A percentile compares a stretch with the other conserved stretches of the same genome.
Conservation (phyloP, 2,888 invertebrate genomes). For the Phlogophora meticulosa region DNA sequence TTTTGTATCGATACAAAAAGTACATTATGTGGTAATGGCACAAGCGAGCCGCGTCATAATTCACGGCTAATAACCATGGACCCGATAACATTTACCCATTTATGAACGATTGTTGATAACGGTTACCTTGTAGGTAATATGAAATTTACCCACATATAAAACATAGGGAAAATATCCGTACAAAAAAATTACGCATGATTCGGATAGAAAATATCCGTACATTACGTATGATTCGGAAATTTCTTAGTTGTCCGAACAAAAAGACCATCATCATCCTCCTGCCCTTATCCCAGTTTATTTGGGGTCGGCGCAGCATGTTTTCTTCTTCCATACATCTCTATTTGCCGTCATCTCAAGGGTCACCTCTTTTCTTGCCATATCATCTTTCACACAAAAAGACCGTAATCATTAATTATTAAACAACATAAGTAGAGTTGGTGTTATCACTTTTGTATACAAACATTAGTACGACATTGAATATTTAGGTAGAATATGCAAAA, state of each 20-base stretch:
- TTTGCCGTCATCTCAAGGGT: too few species aligned
- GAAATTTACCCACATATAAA: not conserved
- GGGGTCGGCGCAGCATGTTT: too few species aligned
- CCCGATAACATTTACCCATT: constrained; percentile 26
- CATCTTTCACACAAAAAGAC: not conserved
- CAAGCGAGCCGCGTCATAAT: constrained; percentile 7
- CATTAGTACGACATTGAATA: constrained; percentile 22
- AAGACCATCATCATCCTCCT: too few species aligned
- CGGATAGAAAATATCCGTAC: not conserved
- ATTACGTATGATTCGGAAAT: not conserved
- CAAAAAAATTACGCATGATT: not conserved
- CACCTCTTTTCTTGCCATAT: too few species aligned
- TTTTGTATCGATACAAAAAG: constrained; percentile 17
- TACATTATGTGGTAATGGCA: constrained; percentile 9
- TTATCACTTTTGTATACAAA: constrained; percentile 38
- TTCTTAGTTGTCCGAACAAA: too few species aligned
- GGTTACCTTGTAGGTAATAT: not conserved
- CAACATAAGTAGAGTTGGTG: not conserved
- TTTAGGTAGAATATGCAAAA: constrained; percentile 23
- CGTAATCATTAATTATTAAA: constrained; percentile 16
- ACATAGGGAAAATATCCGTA: not conserved
- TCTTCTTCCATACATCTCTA: too few species aligned
- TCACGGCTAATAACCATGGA: constrained; percentile 6
- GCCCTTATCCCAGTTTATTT: too few species aligned
- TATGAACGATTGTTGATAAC: constrained; percentile 9